These are phyloP conservation scores for Sebastolobus altivelis DNA, from an alignment of 2,797 vertebrate genomes.

Conservation along the genomic window DNA sequence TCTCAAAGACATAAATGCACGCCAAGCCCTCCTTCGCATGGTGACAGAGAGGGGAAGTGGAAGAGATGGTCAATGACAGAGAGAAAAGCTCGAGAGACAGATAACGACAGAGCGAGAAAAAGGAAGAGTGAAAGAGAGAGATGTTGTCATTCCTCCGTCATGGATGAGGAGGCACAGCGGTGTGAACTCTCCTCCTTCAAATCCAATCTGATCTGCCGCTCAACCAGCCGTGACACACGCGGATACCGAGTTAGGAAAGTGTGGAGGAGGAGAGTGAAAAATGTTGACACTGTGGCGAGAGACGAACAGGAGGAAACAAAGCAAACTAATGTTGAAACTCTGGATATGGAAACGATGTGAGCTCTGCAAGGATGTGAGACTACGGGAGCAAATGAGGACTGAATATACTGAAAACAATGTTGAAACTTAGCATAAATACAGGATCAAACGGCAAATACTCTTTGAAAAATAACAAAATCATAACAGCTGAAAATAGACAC, in stretches of 20 bases:
- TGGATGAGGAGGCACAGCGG: constrained; percentile 50
- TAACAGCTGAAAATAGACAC: neutral
- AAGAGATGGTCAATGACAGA: constrained; percentile 6
- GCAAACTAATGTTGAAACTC: constrained; percentile 4
- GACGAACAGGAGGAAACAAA: neutral
- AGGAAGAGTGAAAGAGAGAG: constrained; percentile 24
- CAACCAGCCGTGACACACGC: constrained; percentile 40
- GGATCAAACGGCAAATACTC: neutral
- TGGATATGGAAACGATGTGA: neutral
- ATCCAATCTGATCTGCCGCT: constrained; percentile 54
- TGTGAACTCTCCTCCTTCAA: constrained; percentile 42
- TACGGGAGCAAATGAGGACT: neutral
- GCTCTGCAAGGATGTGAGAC: neutral
- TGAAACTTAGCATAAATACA: neutral
- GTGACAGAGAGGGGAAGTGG: neutral
- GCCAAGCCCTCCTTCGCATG: neutral
- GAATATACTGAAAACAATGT: neutral
- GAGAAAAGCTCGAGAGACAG: constrained; percentile 1
- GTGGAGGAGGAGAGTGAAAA: neutral
- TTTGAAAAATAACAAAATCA: neutral
- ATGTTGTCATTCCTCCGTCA: constrained; percentile 56
- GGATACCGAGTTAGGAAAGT: neutral
- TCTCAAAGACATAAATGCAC: constrained; percentile 3
- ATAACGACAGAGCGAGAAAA: constrained; percentile 9
- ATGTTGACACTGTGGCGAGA: neutral